phyloP scores from a whole-genome alignment of 2,888 invertebrate genomes.

The Eretmocerus hayati region DNA sequence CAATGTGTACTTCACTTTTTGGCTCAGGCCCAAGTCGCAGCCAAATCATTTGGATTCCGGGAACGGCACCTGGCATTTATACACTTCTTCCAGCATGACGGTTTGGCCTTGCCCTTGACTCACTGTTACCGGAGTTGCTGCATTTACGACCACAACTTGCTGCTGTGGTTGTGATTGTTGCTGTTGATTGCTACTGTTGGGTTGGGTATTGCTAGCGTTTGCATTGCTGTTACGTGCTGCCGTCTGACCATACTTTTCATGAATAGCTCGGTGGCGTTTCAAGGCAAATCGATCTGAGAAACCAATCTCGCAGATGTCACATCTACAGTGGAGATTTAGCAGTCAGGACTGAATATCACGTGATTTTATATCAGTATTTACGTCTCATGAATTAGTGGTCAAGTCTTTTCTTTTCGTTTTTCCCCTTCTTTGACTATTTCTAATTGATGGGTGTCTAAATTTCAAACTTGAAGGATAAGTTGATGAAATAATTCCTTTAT shows the following conservation, averaged over 20 bases:
- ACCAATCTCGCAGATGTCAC: conserved; percentile 79
- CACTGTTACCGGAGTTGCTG: conserved; percentile 43
- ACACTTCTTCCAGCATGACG: conserved; percentile 45
- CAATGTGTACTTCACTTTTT: conserved; percentile 16
- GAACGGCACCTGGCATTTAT: conserved; percentile 46
- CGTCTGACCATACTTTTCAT: conserved; percentile 72
- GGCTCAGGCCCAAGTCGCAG: conserved; percentile 10
- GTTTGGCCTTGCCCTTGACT: conserved; percentile 44
- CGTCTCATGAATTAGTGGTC: no score
- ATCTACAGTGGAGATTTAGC: conserved; percentile 54
- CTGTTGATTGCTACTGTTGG: conserved; percentile 33
- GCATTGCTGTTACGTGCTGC: conserved; percentile 51
- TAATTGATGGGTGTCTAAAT: no score
- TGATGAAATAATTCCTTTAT: no score
- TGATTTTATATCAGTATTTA: no score
- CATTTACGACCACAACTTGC: conserved; percentile 44
- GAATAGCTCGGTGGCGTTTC: conserved; percentile 78
- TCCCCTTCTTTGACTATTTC: no score
- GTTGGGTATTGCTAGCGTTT: conserved; percentile 46
- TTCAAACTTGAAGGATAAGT: no score
- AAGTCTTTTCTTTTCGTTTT: no score
- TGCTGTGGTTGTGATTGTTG: conserved; percentile 38
- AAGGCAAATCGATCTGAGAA: conserved; percentile 82
- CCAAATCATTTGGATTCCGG: conserved; percentile 46
- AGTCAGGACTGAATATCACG: conserved; percentile 35